These are phyloP conservation scores for Apolygus lucorum DNA, from an alignment of 1,140 invertebrate species.

Conservation along the genomic window DNA sequence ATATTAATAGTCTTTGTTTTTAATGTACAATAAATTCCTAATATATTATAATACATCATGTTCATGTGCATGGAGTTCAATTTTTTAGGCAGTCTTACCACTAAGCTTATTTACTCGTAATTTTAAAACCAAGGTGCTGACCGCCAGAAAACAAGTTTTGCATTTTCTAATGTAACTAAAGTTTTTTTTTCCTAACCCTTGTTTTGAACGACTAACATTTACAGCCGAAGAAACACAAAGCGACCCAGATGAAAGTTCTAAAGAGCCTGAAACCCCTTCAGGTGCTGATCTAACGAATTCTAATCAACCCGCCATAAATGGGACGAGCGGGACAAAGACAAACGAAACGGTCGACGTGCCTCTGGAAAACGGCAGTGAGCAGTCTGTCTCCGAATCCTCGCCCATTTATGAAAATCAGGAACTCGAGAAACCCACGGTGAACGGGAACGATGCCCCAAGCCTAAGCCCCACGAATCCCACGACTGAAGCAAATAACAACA, in stretches of 20 bases:
- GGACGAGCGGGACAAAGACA: neutral
- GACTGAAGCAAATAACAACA: constrained; percentile 43
- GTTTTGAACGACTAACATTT: constrained; percentile 18
- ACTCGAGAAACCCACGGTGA: constrained; percentile 21
- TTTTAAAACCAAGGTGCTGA: neutral
- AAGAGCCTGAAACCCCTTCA: constrained; percentile 19
- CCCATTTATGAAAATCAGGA: neutral
- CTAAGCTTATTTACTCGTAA: too few species aligned
- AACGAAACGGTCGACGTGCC: neutral
- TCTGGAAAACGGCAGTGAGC: constrained; percentile 28
- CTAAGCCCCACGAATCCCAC: constrained; percentile 41
- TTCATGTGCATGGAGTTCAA: too few species aligned
- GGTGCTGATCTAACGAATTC: constrained; percentile 12
- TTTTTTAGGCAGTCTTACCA: too few species aligned
- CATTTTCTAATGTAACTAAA: neutral
- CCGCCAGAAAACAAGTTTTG: neutral
- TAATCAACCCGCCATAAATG: neutral
- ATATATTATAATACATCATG: too few species aligned
- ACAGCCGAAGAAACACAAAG: constrained; percentile 22
- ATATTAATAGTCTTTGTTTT: too few species aligned
- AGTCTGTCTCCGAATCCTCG: constrained; percentile 25
- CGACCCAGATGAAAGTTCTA: constrained; percentile 13
- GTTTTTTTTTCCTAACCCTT: neutral
- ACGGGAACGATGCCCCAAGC: constrained; percentile 41
- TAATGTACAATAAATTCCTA: too few species aligned